Percentiles rank a stretch among this genome's conserved stretches.
phyloP scores from a whole-genome alignment of 2,113 vertebrate genomes.

The Callospermophilus lateralis region DNA sequence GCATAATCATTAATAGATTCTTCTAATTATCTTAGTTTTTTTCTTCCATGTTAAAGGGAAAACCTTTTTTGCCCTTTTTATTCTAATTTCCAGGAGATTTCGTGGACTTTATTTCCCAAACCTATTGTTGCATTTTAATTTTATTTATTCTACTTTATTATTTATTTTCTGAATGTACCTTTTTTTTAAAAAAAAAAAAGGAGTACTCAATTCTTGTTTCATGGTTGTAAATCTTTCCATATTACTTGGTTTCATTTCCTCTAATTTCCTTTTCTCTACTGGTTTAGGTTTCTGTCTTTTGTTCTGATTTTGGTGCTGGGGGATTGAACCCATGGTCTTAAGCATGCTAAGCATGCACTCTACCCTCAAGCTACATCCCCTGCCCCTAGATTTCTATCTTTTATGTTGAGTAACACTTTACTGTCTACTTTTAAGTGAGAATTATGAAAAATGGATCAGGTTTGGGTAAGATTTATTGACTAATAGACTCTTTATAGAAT shows the following conservation, averaged over 20 bases:
- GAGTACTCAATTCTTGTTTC: slow-evolving; percentile 1
- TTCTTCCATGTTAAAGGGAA: not conserved
- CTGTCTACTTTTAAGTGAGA: not conserved
- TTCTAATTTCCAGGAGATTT: not conserved
- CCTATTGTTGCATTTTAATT: slow-evolving; percentile 2
- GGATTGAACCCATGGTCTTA: no score
- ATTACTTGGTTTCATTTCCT: not conserved
- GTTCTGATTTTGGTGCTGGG: no score
- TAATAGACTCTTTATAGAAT: not conserved
- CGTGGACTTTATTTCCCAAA: not conserved
- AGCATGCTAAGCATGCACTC: no score
- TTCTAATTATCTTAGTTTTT: slow-evolving; percentile 1
- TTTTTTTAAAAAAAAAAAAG: not conserved
- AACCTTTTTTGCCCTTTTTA: slow-evolving; percentile 6
- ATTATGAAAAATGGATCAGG: not conserved
- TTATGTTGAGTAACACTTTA: slow-evolving; percentile 17
- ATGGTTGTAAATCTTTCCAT: not conserved
- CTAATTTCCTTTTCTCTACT: not conserved
- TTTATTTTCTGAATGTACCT: not conserved
- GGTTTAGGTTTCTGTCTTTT: slow-evolving; percentile 1
- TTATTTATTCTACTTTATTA: not conserved
- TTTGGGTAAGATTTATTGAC: not conserved
- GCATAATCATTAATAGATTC: not conserved
- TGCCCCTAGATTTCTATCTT: not conserved
- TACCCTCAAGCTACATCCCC: no score